Conservation (phyloP, 2,113 vertebrate species). For the Mus spicilegus region DNA sequence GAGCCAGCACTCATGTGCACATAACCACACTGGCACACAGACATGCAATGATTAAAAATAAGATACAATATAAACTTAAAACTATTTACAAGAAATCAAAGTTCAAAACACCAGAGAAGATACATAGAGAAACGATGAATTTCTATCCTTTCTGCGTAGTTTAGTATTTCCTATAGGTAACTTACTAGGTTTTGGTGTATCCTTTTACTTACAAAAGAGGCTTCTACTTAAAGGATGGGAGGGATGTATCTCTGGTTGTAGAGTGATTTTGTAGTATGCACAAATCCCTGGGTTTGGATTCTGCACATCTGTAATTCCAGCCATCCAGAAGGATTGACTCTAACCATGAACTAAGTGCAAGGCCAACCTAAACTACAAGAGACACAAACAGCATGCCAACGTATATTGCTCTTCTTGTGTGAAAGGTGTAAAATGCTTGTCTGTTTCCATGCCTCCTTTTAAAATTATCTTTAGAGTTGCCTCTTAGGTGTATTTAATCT, state of each 20-base stretch:
- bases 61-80: not conserved
- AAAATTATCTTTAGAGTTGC: not conserved
- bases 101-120: not conserved
- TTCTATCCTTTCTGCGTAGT: not conserved
- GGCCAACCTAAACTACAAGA: not conserved
- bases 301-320: not conserved
- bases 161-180: not conserved
- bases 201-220: not conserved
- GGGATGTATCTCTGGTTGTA: not conserved
- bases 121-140: not conserved
- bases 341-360: not conserved
- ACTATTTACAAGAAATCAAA: not conserved
- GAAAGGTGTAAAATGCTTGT: not conserved
- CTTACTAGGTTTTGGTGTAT: slow-evolving; percentile 27
- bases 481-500: not conserved
- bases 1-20: not conserved
- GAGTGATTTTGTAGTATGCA: not conserved
- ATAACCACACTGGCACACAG: not conserved
- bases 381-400: not conserved
- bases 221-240: not conserved
- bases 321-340: not conserved
- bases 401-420: not conserved
- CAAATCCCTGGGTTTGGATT: not conserved
- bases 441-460: not conserved
- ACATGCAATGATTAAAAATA: not conserved